Evolutionary conservation across 2,888 invertebrate species (phyloP), one percentile per base, ranked within the genome.

Genomic region (Drosophila colorata): DNA sequence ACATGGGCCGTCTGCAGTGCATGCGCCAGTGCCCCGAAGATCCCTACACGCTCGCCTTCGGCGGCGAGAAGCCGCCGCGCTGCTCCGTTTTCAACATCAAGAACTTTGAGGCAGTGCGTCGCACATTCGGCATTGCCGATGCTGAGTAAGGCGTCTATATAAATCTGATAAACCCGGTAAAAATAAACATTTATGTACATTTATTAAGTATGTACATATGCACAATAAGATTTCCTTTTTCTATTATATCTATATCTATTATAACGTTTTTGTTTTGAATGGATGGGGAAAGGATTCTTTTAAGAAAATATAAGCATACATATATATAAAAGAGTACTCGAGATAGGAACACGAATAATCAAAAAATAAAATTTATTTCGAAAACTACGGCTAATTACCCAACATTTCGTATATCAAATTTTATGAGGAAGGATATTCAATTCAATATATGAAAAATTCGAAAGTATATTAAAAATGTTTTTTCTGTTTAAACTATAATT

Each of bases 21-120:
- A 93, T 96, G 71, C 94, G 95, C 40, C 93, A 94, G 53, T 96
- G 96, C 87, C 97, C 97, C 0, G 97, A 98, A 87, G 95, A 95
- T 87, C 96, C 97, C 2, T 96, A 95, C 91, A 94, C 95, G n/a
- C 93, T 97, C 74, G 96, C 96, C 11, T 93, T 96, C 56, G 98
- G 98, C 40, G 98, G 98, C 0, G 97, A 97, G 91, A 96, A 96
- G 90, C 96, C 95, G 85, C 94, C 95, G 55, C 94, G 95, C 88
- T 96, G 95, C 91, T 94, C 95, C 72, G 93, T 97, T 2, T 92
- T 74, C 57, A 92, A 92, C 57, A 91, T 92, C 18, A 92, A 92
- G 59, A 92, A 92, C 37, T 92, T 91, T 48, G 90, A 90, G 52
- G 90, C 90, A 5, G 92, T 91, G 33, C 88, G 91, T n/a, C 84